phyloP scores from a whole-genome alignment of 2,888 invertebrate species.

The Mylabris sibirica region DNA sequence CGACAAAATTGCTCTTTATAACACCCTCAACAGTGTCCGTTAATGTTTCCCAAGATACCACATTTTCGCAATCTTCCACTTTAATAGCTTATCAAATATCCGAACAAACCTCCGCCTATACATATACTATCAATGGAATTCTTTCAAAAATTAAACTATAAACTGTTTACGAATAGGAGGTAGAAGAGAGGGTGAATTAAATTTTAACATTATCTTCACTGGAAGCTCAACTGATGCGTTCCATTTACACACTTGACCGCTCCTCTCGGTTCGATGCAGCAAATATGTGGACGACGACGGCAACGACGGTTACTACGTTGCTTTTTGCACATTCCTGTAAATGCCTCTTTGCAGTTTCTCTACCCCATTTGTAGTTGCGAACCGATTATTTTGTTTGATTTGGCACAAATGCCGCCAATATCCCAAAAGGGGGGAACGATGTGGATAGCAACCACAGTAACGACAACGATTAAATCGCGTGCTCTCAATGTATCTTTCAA shows the following conservation, averaged over 20 bases:
- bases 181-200: neutral
- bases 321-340: conserved; percentile 35
- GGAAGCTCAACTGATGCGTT: conserved; percentile 14
- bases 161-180: neutral
- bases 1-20: conserved; percentile 18
- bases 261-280: conserved; percentile 27
- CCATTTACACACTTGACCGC: conserved; percentile 29
- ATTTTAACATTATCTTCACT: conserved; percentile 18
- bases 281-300: conserved; percentile 13
- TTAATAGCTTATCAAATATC: conserved; percentile 28
- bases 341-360: conserved; percentile 34
- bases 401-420: conserved; percentile 41
- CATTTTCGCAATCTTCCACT: conserved; percentile 11
- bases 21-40: conserved; percentile 16
- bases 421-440: conserved; percentile 15
- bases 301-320: conserved; percentile 19
- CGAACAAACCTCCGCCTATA: conserved; percentile 14
- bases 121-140: conserved; percentile 20
- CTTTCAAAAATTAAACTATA: neutral
- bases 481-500: conserved; percentile 34
- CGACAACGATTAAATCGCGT: conserved; percentile 30
- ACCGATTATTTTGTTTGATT: conserved; percentile 51
- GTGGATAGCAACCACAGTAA: neutral
- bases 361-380: conserved; percentile 34
- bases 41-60: conserved; percentile 21